Percentiles rank a stretch among this genome's conserved stretches.
These are phyloP conservation scores for Lepus townsendii DNA, from an alignment of 2,797 vertebrate species.

Conservation along the genomic window DNA sequence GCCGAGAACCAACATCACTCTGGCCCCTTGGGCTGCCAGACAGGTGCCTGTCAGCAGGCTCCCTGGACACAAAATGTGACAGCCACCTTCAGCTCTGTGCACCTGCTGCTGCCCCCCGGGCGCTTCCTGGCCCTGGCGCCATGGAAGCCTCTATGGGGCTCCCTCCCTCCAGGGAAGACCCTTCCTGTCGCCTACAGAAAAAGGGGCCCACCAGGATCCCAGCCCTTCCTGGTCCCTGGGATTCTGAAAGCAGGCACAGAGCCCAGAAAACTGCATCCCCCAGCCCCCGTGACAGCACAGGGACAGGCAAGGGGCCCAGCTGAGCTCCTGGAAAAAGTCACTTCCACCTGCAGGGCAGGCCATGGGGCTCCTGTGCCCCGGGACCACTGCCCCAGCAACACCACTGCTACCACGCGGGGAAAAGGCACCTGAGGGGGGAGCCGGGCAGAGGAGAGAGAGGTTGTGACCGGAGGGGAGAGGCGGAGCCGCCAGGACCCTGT, in stretches of 20 bases:
- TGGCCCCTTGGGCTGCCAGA: background rate
- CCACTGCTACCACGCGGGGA: background rate
- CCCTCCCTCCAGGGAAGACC: too few relatives aligned
- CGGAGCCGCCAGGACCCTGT: rapidly evolving
- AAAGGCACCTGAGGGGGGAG: background rate
- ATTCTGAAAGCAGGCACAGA: background rate
- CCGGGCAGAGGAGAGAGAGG: background rate
- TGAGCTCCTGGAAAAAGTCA: background rate
- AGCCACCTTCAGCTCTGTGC: background rate
- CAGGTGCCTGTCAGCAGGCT: background rate
- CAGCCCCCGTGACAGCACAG: rapidly evolving
- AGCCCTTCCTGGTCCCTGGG: background rate
- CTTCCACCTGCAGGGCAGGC: background rate
- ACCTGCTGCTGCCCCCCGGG: rapidly evolving
- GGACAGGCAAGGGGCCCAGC: background rate
- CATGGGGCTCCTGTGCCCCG: background rate
- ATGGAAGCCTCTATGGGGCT: too few relatives aligned
- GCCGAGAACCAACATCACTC: rapidly evolving
- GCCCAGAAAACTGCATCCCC: background rate
- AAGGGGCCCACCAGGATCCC: background rate
- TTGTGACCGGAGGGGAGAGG: rapidly evolving
- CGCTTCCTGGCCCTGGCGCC: background rate
- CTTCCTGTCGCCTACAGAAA: background rate
- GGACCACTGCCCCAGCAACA: rapidly evolving
- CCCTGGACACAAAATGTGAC: too few relatives aligned